Percentiles rank a stretch among this genome's conserved stretches.
phyloP scores from a whole-genome alignment of 2,888 invertebrate genomes.

The Drosophila paracracens region DNA sequence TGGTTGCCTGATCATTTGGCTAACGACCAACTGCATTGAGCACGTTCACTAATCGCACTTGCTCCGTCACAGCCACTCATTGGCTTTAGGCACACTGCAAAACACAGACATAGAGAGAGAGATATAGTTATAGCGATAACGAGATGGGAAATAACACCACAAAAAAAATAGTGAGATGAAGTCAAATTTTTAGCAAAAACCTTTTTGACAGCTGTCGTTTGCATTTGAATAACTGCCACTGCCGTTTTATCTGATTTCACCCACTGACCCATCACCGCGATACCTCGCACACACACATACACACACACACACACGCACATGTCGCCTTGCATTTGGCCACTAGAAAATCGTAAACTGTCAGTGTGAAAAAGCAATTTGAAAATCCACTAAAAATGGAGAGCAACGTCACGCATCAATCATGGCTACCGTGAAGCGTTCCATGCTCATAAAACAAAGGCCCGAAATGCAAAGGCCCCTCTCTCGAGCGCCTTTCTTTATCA shows the following conservation, averaged over 20 bases:
- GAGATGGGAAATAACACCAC: constrained; percentile 9
- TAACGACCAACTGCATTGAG: constrained; percentile 32
- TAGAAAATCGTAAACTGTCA: constrained; percentile 69
- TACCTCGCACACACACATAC: background rate
- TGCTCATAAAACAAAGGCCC: constrained; percentile 72
- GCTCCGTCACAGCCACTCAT: constrained; percentile 46
- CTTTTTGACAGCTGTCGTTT: constrained; percentile 80
- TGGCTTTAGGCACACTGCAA: constrained; percentile 51
- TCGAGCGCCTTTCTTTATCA: constrained; percentile 68
- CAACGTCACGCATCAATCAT: constrained; percentile 71
- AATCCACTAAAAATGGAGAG: constrained; percentile 72
- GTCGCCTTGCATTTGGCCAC: constrained; percentile 17
- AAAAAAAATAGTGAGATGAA: constrained; percentile 21
- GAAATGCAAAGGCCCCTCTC: constrained; percentile 26
- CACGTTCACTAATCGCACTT: constrained; percentile 15
- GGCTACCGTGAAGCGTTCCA: constrained; percentile 55
- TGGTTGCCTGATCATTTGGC: constrained; percentile 57
- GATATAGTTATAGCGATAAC: background rate
- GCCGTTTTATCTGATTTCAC: constrained; percentile 38
- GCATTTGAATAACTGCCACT: constrained; percentile 79
- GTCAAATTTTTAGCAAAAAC: constrained; percentile 66
- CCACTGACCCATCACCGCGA: background rate
- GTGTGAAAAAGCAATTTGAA: constrained; percentile 78
- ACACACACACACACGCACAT: background rate
- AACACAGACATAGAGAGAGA: background rate